phyloP scores from a whole-genome alignment of 2,888 invertebrate species.

The Lasioglossum oenotherae region DNA sequence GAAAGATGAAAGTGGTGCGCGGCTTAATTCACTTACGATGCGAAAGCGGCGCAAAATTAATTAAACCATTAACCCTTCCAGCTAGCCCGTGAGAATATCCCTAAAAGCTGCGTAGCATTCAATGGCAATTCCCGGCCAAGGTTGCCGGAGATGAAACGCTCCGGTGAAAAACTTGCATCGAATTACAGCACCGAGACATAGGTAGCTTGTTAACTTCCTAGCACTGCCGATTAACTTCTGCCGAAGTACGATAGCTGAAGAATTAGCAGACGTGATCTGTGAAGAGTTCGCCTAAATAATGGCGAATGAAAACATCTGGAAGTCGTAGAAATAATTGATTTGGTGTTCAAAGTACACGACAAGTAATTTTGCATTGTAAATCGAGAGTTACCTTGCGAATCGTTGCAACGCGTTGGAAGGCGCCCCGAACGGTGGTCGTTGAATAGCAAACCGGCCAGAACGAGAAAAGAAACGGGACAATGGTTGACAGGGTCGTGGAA shows the following conservation, averaged over 20 bases:
- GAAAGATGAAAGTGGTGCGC: constrained; percentile 53
- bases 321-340: background rate
- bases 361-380: background rate
- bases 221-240: background rate
- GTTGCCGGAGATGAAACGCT: constrained; percentile 33
- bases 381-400: background rate
- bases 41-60: constrained; percentile 69
- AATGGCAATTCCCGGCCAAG: constrained; percentile 55
- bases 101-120: constrained; percentile 59
- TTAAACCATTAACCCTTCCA: constrained; percentile 70
- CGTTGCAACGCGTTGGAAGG: background rate
- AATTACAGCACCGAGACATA: constrained; percentile 19
- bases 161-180: constrained; percentile 32
- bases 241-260: background rate
- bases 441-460: background rate
- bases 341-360: background rate
- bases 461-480: constrained; percentile 6
- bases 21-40: constrained; percentile 58
- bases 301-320: background rate
- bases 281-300: too few species aligned
- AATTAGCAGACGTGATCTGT: too few species aligned
- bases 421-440: background rate
- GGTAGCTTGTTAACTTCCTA: background rate
- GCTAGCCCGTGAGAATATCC: constrained; percentile 57
- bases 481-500: background rate